These are phyloP conservation scores for Chaetura pelagica DNA, from an alignment of 2,113 vertebrate genomes.

Conservation along the genomic window DNA sequence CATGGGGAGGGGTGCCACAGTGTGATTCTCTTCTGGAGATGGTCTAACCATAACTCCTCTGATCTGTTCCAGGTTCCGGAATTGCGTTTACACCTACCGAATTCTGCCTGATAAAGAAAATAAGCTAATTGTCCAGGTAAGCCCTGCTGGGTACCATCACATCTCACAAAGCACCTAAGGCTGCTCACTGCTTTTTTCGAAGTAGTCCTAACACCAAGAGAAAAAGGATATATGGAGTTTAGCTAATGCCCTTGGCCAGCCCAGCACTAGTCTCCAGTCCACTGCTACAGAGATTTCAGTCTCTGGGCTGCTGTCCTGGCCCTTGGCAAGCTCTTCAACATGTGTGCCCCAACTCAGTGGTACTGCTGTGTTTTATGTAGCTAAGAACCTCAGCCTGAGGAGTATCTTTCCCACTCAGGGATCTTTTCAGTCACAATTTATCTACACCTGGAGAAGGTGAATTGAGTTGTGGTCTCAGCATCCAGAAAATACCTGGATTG, in stretches of 20 bases:
- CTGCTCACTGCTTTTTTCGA: not conserved
- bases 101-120: slow-evolving; percentile 94
- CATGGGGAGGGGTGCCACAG: rapidly evolving
- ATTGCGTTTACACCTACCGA: slow-evolving; percentile 95
- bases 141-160: not conserved
- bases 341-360: not conserved
- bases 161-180: not conserved
- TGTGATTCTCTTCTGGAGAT: not conserved
- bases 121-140: slow-evolving; percentile 94
- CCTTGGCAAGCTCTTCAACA: rapidly evolving
- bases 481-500: not conserved
- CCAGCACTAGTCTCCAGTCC: not conserved
- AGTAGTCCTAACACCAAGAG: not conserved
- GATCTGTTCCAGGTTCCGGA: slow-evolving; percentile 86
- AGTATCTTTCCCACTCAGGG: not conserved
- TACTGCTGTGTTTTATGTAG: not conserved
- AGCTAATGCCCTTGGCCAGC: not conserved
- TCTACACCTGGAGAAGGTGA: not conserved
- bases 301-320: rapidly evolving
- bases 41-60: not conserved
- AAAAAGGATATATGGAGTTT: not conserved
- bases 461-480: not conserved
- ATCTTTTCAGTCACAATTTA: not conserved
- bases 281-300: not conserved
- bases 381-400: not conserved